phyloP scores from a whole-genome alignment of 2,797 vertebrate genomes.

The Hyperoplus immaculatus region DNA sequence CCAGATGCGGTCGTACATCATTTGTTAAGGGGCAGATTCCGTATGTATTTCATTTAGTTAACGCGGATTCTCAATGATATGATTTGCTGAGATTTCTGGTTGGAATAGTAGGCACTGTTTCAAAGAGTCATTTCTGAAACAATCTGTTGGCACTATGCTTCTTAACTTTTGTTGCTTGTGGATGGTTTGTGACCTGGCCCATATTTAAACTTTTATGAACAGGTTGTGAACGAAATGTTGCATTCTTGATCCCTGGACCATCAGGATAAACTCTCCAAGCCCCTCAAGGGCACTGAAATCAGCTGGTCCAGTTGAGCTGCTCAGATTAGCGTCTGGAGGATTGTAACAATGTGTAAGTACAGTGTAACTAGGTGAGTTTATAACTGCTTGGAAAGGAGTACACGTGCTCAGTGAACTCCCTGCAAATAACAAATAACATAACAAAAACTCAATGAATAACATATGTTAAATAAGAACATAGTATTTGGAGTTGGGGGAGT shows the following conservation, averaged over 20 bases:
- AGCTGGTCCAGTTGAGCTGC: not conserved
- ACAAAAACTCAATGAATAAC: not conserved
- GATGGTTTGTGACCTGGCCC: not conserved
- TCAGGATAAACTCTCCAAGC: not conserved
- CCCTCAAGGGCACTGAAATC: too few species aligned
- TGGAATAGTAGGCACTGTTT: not conserved
- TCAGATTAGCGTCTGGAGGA: constrained; percentile 14
- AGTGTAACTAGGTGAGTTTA: not conserved
- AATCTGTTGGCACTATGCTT: too few species aligned
- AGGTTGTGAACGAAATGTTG: not conserved
- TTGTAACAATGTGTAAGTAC: not conserved
- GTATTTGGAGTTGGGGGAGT: not conserved
- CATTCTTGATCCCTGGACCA: not conserved
- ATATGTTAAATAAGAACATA: not conserved
- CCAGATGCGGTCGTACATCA: too few species aligned
- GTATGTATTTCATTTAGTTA: not conserved
- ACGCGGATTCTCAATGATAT: not conserved
- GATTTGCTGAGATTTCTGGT: not conserved
- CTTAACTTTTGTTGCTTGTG: not conserved
- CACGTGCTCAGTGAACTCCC: not conserved
- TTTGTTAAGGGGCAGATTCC: not conserved
- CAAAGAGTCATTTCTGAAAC: not conserved
- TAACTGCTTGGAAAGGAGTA: not conserved
- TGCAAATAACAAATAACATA: not conserved
- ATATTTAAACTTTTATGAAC: not conserved